These are phyloP conservation scores for Calliscelio sp. DNA, from an alignment of 2,888 invertebrate genomes.

Conservation along the genomic window DNA sequence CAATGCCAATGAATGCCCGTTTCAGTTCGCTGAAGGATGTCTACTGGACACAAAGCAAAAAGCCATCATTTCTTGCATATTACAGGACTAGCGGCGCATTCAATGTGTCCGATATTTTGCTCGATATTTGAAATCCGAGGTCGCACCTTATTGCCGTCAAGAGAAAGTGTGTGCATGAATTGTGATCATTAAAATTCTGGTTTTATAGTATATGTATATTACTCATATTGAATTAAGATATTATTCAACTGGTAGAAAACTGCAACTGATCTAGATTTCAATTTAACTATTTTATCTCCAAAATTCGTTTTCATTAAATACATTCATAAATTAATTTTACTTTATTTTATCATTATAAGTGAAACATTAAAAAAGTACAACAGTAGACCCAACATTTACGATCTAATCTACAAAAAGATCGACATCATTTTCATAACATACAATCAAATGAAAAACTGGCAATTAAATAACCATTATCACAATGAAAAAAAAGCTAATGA, in stretches of 20 bases:
- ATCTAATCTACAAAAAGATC: no score
- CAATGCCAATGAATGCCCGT: slow-evolving; percentile 47
- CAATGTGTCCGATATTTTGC: slow-evolving; percentile 33
- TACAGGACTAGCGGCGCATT: slow-evolving; percentile 9
- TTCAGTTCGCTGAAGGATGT: slow-evolving; percentile 39
- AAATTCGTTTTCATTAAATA: no score
- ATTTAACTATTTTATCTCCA: no score
- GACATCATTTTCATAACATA: no score
- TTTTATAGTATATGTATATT: neutral
- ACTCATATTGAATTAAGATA: neutral
- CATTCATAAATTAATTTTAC: no score
- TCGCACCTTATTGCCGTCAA: slow-evolving; percentile 7
- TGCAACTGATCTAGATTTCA: neutral
- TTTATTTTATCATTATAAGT: no score
- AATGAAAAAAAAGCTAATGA: slow-evolving; percentile 3
- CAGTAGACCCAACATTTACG: no score
- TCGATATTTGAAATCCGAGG: slow-evolving; percentile 36
- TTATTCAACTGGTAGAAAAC: neutral
- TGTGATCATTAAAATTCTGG: neutral
- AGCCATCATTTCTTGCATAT: slow-evolving; percentile 31
- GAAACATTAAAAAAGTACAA: no score
- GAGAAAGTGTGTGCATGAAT: slow-evolving; percentile 31
- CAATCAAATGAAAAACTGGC: neutral
- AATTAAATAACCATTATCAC: slow-evolving; percentile 27
- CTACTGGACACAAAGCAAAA: slow-evolving; percentile 33